These are phyloP conservation scores for Argopecten irradians DNA, from an alignment of 1,140 invertebrate genomes.

Conservation along the genomic window DNA sequence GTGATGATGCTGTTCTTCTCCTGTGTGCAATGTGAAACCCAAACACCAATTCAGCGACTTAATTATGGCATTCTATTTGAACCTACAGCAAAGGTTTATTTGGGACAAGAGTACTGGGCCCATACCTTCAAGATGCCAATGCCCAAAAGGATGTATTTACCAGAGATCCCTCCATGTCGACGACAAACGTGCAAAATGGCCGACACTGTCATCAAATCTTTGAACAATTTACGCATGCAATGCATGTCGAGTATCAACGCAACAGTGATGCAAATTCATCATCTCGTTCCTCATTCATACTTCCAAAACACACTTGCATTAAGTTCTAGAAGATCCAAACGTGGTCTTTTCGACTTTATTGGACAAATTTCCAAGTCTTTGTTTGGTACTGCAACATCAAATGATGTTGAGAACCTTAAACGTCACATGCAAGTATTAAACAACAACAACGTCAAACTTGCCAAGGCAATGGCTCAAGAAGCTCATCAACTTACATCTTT, in stretches of 20 bases:
- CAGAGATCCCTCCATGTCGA: background rate
- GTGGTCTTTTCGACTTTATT: conserved; percentile 9
- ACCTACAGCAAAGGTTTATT: background rate
- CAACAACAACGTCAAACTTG: background rate
- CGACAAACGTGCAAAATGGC: background rate
- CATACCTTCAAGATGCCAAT: conserved; percentile 24
- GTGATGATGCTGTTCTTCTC: background rate
- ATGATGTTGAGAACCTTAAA: conserved; percentile 34
- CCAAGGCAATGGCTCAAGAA: conserved; percentile 14
- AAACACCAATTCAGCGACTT: background rate
- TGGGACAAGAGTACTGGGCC: conserved; percentile 29
- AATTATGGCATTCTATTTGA: conserved; percentile 27
- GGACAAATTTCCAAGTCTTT: conserved; percentile 35
- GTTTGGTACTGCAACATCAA: conserved; percentile 44
- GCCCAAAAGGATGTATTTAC: background rate
- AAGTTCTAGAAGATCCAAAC: background rate
- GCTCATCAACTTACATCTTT: background rate
- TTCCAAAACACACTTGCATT: background rate
- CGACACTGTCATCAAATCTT: background rate
- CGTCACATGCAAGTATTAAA: conserved; percentile 28
- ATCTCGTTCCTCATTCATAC: background rate
- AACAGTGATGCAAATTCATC: conserved; percentile 20
- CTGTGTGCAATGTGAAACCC: background rate
- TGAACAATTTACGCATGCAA: background rate
- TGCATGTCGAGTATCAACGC: conserved; percentile 18